Evolutionary conservation across 2,797 vertebrate genomes (phyloP), one percentile per base, ranked within the genome.

Genomic region (Triplophysa yarkandensis): DNA sequence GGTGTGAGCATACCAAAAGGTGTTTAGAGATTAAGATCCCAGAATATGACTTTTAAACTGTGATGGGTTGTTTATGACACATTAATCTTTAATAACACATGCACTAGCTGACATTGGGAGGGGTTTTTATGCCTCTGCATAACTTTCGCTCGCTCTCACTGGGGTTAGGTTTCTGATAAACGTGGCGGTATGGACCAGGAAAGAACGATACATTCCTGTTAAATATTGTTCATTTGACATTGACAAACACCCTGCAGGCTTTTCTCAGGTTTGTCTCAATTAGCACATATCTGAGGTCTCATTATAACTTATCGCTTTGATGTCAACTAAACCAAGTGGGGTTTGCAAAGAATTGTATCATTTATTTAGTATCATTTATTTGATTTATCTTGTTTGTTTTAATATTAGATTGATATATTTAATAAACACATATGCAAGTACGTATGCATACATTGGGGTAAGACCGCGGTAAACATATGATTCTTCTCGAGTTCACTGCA

Each of bases 31-130:
- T 52, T 72, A 21, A 54, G 7, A 39, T 63, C 34, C 30, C 32
- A 19, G 58, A 63, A 28, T 32, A 23, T 17, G 5, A 34, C 28
- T 61, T 61, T 34, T 14, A 13, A 70, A 44, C 55, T 41, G 44
- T 70, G 55, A 43, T 50, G 25, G 14, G 52, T 55, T 28, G 14
- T 55, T 55, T 27, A 28, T 43, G 32, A 43, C 32, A 5, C 6
- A 81, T 79, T 36, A 65, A 76, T 68, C 34, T 69, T 76, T 73
- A 54, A 76, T 76, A 63, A 44, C 66, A 27, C 21, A 4, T 77
- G 75, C 62, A 58, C 54, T 30, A 11, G 41, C 34, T 58, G 63
- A 58, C 36, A 10, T 36, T 58, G 48, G 58, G 58, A 67, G 48
- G 48, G 46, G 44, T n/a, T 66, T 69, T 36, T 54, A 21, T 3